These are phyloP conservation scores for Tetramorium bicarinatum DNA, from an alignment of 2,888 invertebrate genomes.

Conservation along the genomic window DNA sequence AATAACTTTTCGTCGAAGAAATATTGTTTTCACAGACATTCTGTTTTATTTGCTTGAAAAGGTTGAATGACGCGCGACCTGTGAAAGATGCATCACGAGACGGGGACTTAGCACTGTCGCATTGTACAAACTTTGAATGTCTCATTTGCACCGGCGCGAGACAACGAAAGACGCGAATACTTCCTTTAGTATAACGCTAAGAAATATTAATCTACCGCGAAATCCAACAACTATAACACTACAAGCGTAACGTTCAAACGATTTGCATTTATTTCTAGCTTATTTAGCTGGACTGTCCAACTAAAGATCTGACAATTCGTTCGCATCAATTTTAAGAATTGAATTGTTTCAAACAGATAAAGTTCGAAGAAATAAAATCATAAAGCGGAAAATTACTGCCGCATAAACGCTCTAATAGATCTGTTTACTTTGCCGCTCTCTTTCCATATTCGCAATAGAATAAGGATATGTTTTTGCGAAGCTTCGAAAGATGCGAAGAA, in stretches of 20 bases:
- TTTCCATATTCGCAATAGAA: background rate
- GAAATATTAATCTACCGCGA: background rate
- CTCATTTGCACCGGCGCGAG: slow-evolving; percentile 10
- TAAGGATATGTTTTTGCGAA: background rate
- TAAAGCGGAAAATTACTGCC: background rate
- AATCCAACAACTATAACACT: background rate
- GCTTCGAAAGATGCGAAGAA: background rate
- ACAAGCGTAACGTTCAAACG: background rate
- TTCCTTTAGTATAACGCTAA: background rate
- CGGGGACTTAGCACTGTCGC: background rate
- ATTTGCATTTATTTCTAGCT: background rate
- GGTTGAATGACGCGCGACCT: background rate
- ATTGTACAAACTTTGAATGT: slow-evolving; percentile 11
- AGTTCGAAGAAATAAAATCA: background rate
- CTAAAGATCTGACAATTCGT: background rate
- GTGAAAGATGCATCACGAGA: slow-evolving; percentile 5
- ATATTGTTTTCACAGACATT: background rate
- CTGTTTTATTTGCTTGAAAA: background rate
- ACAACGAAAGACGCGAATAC: slow-evolving; percentile 6
- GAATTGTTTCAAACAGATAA: background rate
- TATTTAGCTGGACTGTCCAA: background rate
- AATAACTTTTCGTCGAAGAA: slow-evolving; percentile 6
- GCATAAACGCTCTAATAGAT: slow-evolving; percentile 11
- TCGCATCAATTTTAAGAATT: slow-evolving; percentile 8
- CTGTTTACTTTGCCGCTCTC: slow-evolving; percentile 16